A percentile compares a stretch with the other conserved stretches of the same genome.
Evolutionary conservation across 2,888 invertebrate genomes (phyloP).

Genomic region (Cataglyphis albicans): DNA sequence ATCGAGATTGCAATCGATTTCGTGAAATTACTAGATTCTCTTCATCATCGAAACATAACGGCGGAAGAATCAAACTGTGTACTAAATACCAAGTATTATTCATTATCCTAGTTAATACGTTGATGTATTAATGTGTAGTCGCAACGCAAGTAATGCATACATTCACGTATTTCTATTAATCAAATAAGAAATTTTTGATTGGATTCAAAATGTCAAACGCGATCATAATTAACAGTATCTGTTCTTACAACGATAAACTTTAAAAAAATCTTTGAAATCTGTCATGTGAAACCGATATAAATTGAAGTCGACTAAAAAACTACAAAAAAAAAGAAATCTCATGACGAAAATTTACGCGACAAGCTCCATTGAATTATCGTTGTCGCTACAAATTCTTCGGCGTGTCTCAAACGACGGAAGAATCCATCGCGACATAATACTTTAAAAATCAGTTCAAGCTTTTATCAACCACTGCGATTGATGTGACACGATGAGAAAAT

Average conservation of each 20-base stretch:
- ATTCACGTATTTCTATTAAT: not conserved
- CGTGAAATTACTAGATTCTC: not conserved
- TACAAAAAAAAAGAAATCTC: slow-evolving; percentile 40
- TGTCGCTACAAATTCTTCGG: slow-evolving; percentile 26
- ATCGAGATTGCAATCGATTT: not conserved
- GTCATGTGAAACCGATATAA: slow-evolving; percentile 19
- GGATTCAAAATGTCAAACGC: not conserved
- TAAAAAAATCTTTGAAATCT: not conserved
- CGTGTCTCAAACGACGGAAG: slow-evolving; percentile 31
- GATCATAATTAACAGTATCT: slow-evolving; percentile 16
- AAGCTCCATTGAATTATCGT: slow-evolving; percentile 50
- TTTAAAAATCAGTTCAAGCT: slow-evolving; percentile 37
- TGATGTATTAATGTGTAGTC: not conserved
- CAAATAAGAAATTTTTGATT: not conserved
- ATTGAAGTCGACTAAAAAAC: slow-evolving; percentile 11
- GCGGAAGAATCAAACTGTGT: not conserved
- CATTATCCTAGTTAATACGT: not conserved
- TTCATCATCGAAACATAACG: not conserved
- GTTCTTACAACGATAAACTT: not conserved
- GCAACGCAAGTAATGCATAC: not conserved
- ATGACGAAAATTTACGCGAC: slow-evolving; percentile 44
- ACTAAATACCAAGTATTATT: not conserved
- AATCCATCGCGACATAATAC: slow-evolving; percentile 31
- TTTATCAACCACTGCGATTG: slow-evolving; percentile 19
- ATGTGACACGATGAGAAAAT: slow-evolving; percentile 16